Evolutionary conservation across 1,140 invertebrate genomes (phyloP).

Genomic region (Drosophila fuyamai): DNA sequence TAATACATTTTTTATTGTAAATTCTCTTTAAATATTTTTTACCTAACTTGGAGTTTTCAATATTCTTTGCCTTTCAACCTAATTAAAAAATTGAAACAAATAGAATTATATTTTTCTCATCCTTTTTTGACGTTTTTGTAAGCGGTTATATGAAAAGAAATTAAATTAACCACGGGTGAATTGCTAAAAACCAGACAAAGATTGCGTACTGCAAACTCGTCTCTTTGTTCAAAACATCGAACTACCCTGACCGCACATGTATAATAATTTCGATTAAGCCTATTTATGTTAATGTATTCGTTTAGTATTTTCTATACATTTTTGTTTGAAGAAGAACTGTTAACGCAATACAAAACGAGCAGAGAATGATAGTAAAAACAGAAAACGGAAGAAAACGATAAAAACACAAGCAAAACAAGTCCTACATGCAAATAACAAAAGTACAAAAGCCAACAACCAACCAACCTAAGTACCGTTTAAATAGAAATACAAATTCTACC

Average conservation of each 20-base stretch:
- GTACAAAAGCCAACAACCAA: conserved; percentile 83
- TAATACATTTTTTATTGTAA: neutral
- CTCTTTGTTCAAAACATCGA: conserved; percentile 10
- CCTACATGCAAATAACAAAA: conserved; percentile 83
- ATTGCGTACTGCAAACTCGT: neutral
- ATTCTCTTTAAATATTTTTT: neutral
- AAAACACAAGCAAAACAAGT: conserved; percentile 64
- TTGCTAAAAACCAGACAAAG: neutral
- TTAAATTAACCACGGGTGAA: neutral
- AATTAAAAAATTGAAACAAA: neutral
- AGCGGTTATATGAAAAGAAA: neutral
- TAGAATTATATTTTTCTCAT: neutral
- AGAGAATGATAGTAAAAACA: conserved; percentile 18
- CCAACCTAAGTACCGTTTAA: conserved; percentile 82
- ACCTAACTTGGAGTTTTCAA: no score
- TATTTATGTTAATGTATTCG: conserved; percentile 68
- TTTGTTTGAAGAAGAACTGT: conserved; percentile 65
- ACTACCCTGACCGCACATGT: conserved; percentile 25
- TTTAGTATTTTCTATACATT: conserved; percentile 63
- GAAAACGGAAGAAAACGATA: conserved; percentile 19
- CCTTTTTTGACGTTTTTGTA: neutral
- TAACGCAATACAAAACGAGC: conserved; percentile 36
- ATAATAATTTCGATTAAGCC: conserved; percentile 54
- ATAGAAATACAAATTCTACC: conserved; percentile 70
- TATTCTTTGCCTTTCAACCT: no score